phyloP scores from a whole-genome alignment of 2,888 invertebrate genomes.

The Rhamnusium bicolor region DNA sequence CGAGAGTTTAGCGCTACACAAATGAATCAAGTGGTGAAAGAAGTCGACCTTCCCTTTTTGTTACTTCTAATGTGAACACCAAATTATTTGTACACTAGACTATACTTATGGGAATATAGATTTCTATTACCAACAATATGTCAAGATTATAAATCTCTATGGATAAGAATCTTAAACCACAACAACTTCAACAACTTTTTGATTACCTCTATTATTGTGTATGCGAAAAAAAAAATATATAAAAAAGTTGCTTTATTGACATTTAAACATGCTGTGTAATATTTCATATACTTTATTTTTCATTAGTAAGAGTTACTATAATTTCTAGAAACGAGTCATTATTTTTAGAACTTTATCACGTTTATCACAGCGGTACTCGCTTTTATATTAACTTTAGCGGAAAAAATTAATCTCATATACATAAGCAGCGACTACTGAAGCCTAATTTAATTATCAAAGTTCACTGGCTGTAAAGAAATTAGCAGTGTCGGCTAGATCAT shows the following conservation, averaged over 20 bases:
- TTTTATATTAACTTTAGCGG: background rate
- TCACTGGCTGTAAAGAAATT: conserved; percentile 4
- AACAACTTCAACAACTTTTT: too few species aligned
- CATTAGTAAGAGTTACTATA: background rate
- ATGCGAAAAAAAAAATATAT: background rate
- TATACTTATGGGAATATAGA: too few species aligned
- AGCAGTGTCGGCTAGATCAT: background rate
- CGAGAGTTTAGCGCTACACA: too few species aligned
- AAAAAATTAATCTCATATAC: conserved; percentile 5
- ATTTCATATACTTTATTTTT: background rate
- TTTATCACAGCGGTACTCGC: background rate
- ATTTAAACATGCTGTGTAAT: background rate
- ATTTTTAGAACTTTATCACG: background rate
- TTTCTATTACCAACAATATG: too few species aligned
- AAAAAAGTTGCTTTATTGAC: background rate
- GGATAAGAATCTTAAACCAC: too few species aligned
- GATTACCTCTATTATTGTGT: too few species aligned
- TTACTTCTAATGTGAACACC: too few species aligned
- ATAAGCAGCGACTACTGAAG: background rate
- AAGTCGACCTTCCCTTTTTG: too few species aligned
- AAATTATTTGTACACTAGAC: too few species aligned
- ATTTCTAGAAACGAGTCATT: background rate
- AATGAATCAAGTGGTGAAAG: too few species aligned
- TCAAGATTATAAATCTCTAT: too few species aligned
- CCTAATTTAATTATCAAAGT: conserved; percentile 14